Conservation (phyloP, 2,888 invertebrate species). For the Drosophila acutilabella region DNA sequence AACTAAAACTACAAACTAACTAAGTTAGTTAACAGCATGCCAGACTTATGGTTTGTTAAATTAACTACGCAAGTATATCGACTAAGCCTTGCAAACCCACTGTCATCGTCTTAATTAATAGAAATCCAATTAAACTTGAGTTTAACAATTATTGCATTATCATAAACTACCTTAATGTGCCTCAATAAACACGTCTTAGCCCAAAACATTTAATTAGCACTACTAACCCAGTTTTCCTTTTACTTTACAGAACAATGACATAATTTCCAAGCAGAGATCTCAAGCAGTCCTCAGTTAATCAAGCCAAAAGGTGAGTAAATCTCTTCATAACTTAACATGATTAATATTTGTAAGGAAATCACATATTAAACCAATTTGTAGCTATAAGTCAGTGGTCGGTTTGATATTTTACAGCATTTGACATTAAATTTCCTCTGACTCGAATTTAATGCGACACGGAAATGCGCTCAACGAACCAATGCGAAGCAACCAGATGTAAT, state of each 20-base stretch:
- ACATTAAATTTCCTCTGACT: conserved; percentile 68
- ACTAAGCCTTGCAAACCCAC: not conserved
- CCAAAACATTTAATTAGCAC: conserved; percentile 24
- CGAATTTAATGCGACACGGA: conserved; percentile 73
- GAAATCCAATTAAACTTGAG: not conserved
- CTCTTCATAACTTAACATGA: conserved; percentile 15
- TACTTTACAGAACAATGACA: conserved; percentile 61
- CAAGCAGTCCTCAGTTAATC: conserved; percentile 6
- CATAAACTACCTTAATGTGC: not conserved
- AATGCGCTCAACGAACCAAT: conserved; percentile 60
- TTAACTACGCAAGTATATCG: conserved; percentile 19
- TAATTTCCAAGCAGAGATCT: conserved; percentile 33
- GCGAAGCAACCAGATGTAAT: conserved; percentile 21
- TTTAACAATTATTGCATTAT: not conserved
- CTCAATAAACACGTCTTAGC: conserved; percentile 1
- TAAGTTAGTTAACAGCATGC: conserved; percentile 35
- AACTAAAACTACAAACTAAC: conserved; percentile 21
- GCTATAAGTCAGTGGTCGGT: conserved; percentile 24
- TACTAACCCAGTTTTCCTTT: conserved; percentile 42
- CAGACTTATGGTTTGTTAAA: conserved; percentile 34
- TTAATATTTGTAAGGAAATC: conserved; percentile 56
- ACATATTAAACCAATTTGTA: conserved; percentile 67
- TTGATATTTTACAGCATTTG: conserved; percentile 57
- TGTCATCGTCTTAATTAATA: not conserved
- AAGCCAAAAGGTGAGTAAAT: conserved; percentile 41